A percentile compares a stretch with the other conserved stretches of the same genome.
These are phyloP conservation scores for Phymanthus crucifer DNA, from an alignment of 92 coral and sea anemone species.

Conservation along the genomic window DNA sequence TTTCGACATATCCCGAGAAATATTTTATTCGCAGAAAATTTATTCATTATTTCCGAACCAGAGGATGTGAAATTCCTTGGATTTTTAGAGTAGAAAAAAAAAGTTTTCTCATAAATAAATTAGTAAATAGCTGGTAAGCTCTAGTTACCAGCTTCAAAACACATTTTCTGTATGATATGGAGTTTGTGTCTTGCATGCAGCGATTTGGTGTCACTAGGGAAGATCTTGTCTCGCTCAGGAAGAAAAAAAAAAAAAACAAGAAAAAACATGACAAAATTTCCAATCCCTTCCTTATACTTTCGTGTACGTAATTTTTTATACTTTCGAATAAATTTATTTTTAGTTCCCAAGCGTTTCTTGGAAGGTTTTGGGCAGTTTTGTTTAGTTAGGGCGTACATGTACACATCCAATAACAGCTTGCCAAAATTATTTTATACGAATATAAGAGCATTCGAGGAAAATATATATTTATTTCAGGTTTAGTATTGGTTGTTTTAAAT, in stretches of 20 bases:
- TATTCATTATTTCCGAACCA: neutral
- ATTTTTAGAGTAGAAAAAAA: conserved; percentile 2
- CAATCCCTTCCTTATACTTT: neutral
- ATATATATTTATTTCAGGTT: neutral
- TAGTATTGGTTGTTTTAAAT: neutral
- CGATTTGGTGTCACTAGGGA: neutral
- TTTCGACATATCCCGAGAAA: conserved; percentile 2
- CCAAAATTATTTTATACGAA: neutral
- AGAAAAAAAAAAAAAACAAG: neutral
- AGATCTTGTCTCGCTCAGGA: neutral
- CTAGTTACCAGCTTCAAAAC: conserved; percentile 17
- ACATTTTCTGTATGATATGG: conserved; percentile 17
- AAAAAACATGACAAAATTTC: neutral
- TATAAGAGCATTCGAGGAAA: neutral
- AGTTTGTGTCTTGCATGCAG: neutral
- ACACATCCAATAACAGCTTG: neutral
- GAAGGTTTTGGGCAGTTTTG: neutral
- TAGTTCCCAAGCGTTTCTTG: neutral
- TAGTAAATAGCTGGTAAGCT: conserved; percentile 4
- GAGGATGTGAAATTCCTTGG: neutral
- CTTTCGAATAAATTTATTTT: neutral
- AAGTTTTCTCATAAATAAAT: conserved; percentile 28
- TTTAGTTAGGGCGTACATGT: conserved; percentile 33
- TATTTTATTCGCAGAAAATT: neutral
- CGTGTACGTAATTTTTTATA: neutral